phyloP scores from a whole-genome alignment of 92 coral and sea anemone species.

The Blastomussa wellsi region DNA sequence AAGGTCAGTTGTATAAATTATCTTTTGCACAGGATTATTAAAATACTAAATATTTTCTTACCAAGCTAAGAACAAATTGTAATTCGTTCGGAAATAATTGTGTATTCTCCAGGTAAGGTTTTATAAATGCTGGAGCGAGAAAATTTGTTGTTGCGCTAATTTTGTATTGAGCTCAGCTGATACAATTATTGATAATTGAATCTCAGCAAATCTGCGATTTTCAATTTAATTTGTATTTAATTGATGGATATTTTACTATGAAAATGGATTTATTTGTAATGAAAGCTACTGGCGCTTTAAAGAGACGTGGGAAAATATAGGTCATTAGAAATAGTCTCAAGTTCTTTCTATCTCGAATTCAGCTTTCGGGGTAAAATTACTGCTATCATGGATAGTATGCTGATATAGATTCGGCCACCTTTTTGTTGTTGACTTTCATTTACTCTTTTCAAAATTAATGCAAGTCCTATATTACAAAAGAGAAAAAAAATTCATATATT shows the following conservation, averaged over 20 bases:
- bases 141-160: background rate
- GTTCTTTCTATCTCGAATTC: too few species aligned
- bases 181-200: constrained; percentile 4
- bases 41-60: constrained; percentile 3
- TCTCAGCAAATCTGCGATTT: background rate
- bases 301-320: background rate
- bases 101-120: background rate
- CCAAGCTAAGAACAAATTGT: background rate
- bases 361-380: background rate
- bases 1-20: background rate
- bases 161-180: background rate
- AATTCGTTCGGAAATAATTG: constrained; percentile 8
- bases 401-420: background rate
- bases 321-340: background rate
- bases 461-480: background rate
- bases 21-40: background rate
- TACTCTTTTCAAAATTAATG: too few species aligned
- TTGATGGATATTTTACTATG: background rate
- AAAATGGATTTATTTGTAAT: background rate
- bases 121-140: background rate
- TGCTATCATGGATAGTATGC: too few species aligned
- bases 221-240: background rate
- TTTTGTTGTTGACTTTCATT: background rate
- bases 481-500: too few species aligned
- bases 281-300: background rate